Percentiles rank a stretch among this genome's conserved stretches.
Conservation (phyloP, 2,113 vertebrate genomes). For the Narcine bancroftii region DNA sequence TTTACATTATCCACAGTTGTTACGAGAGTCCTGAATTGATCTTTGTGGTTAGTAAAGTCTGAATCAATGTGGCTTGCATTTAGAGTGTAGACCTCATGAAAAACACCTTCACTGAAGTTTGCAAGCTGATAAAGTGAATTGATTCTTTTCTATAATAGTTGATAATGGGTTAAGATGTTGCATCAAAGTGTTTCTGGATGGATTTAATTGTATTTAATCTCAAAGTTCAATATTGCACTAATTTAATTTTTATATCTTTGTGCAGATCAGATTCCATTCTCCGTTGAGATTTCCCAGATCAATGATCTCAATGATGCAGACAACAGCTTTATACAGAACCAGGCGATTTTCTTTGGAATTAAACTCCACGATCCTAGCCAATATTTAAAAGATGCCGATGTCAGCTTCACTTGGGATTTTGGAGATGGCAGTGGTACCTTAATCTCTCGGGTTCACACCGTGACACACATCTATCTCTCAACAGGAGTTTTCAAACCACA, state of each 20-base stretch:
- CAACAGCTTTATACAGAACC: conserved; percentile 75
- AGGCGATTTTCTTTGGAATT: conserved; percentile 70
- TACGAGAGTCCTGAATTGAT: neutral
- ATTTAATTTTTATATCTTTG: conserved; percentile 36
- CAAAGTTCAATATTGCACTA: conserved; percentile 7
- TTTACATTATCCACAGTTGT: neutral
- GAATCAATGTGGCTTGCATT: neutral
- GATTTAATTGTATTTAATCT: neutral
- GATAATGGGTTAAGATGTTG: neutral
- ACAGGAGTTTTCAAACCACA: conserved; percentile 64
- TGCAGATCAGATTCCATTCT: conserved; percentile 81
- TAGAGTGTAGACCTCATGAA: neutral
- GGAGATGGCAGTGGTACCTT: conserved; percentile 80
- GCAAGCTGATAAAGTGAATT: neutral
- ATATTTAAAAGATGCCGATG: conserved; percentile 69
- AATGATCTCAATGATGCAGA: conserved; percentile 55
- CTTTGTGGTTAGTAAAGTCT: neutral
- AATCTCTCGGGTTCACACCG: conserved; percentile 66
- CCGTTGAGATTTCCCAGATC: conserved; percentile 68
- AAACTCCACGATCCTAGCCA: conserved; percentile 80
- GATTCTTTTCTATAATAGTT: too few relatives aligned
- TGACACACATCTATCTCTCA: conserved; percentile 76
- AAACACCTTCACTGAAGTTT: neutral
- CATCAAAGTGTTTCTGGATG: neutral
- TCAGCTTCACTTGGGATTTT: conserved; percentile 89